Evolutionary conservation across 2,797 vertebrate species (phyloP), one percentile per base, ranked within the genome.

Genomic region (Phrynocephalus forsythii): DNA sequence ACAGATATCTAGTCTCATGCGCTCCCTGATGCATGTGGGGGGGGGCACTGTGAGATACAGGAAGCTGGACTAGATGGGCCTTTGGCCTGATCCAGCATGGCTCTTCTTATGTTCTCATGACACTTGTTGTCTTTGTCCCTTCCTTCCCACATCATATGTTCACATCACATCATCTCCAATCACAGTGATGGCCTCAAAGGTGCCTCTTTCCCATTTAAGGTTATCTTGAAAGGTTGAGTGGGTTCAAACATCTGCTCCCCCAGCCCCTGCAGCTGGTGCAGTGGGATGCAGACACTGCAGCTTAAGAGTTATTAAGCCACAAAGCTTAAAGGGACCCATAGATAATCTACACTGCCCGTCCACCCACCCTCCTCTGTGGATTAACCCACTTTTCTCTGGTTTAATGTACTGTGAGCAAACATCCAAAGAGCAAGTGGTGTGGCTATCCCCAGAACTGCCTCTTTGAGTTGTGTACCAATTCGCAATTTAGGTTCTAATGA

Each of bases 61-160:
- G 38, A 44, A 44, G 38, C 38, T 44, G 38, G 38, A 44, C 38
- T 44, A 44, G 3, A 44, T 44, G 38, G 38, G 38, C 38, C 38
- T 3, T 44, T 44, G 38, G 38, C 38, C 38, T 44, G 38, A 44
- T 44, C 38, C 38, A 44, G 38, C 38, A 44, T 5, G 38, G 38
- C 38, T 44, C 38, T 44, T 44, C 38, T 44, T 44, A 44, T 44
- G 38, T 44, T 44, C 38, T 44, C 5, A 44, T 44, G 38, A 44
- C 38, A 83, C 85, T 91, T 89, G 91, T 33, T 84, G 30, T 86
- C 80, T 84, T 89, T 84, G 63, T 30, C 38, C 67, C 28, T 5
- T 69, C 26, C 84, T 15, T 75, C 69, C 3, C 8, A 73, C 60
- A 73, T 79, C 82, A 28, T 38, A 52, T 3, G 10, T 18, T 18